Base-by-base conservation (phyloP, 2,113 vertebrate genomes). In the Archilochus colubris region DNA sequence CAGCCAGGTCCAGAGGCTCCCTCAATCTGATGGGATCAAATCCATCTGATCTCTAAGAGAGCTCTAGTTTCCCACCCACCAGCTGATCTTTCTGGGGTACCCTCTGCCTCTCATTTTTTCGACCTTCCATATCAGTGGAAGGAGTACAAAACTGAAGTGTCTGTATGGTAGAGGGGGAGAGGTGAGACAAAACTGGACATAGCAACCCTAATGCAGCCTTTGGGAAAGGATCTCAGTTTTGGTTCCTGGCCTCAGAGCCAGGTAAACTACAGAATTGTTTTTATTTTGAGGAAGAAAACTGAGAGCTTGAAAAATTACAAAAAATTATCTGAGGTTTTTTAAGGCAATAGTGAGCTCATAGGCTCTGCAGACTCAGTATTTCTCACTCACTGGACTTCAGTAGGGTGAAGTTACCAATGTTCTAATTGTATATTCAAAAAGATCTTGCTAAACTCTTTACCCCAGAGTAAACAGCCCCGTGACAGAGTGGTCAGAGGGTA, bases 11-110 rank as follows among this genome's bases (percentile, higher is more conserved):
- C 3, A 1, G 50, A 12, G 4, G 27, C 3, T 44, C 16, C 30
- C n/a, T 69, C 67, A 24, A 2, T 9, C 43, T 54, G 53, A 66
- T 17, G 7, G 12, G 9, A 36, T 53, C 31, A 72, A 87, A 87
- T 14, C 6, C 44, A 13, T 16, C 4, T 0, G 0, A 69, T 24
- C 58, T 62, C 63, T 50, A 82, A 36, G 14, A 77, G 5, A 3
- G 0, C 1, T 3, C 4, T 63, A 63, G 17, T 5, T 38, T 84
- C 57, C 30, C 13, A 44, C 6, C 30, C 1, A 4, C 5, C 24
- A 61, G 9, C 38, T 68, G 30, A 3, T 76, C 40, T 57, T 20
- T 53, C 4, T 53, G 40, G 15, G 18, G 1, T 27, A 48, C 6
- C 11, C 33, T 43, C 36, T 86, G 19, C 12, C 12, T 75, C 61